Evolutionary conservation across 2,888 invertebrate genomes (phyloP).

Genomic region (Ichneumon xanthorius): DNA sequence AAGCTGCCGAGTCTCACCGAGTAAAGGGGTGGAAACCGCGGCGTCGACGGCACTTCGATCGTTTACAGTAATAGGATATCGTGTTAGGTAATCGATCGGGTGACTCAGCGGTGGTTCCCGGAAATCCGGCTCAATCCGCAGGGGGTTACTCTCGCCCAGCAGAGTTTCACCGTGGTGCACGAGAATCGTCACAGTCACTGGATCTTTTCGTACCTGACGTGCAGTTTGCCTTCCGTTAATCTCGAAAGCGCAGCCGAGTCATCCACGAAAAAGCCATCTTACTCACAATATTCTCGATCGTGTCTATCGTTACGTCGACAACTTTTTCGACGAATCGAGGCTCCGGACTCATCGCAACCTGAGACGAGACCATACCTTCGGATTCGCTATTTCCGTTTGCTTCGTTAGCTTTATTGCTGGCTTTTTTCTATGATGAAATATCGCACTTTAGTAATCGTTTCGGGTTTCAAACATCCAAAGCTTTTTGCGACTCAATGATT

Average conservation of each 20-base stretch:
- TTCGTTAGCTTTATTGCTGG: slow-evolving; percentile 51
- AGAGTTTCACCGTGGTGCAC: slow-evolving; percentile 72
- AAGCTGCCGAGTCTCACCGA: slow-evolving; percentile 71
- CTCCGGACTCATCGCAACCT: slow-evolving; percentile 18
- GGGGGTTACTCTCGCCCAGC: slow-evolving; percentile 73
- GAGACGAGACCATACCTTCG: not conserved
- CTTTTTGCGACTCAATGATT: slow-evolving; percentile 35
- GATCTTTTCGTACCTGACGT: slow-evolving; percentile 67
- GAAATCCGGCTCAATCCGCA: slow-evolving; percentile 69
- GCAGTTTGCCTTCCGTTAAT: not conserved
- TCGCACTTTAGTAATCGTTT: slow-evolving; percentile 51
- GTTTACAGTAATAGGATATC: slow-evolving; percentile 60
- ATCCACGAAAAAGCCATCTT: not conserved
- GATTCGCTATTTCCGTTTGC: slow-evolving; percentile 24
- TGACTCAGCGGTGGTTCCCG: slow-evolving; percentile 60
- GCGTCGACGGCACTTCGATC: slow-evolving; percentile 64
- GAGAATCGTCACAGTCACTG: slow-evolving; percentile 64
- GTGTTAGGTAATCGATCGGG: slow-evolving; percentile 69
- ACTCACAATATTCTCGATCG: slow-evolving; percentile 78
- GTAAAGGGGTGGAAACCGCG: slow-evolving; percentile 74
- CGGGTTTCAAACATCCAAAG: slow-evolving; percentile 39
- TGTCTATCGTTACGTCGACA: slow-evolving; percentile 71
- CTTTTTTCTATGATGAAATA: slow-evolving; percentile 60
- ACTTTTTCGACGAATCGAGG: slow-evolving; percentile 46
- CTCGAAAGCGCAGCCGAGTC: not conserved